A percentile compares a stretch with the other conserved stretches of the same genome.
These are phyloP conservation scores for Mythimna vitellina DNA, from an alignment of 2,888 invertebrate genomes.

Conservation along the genomic window DNA sequence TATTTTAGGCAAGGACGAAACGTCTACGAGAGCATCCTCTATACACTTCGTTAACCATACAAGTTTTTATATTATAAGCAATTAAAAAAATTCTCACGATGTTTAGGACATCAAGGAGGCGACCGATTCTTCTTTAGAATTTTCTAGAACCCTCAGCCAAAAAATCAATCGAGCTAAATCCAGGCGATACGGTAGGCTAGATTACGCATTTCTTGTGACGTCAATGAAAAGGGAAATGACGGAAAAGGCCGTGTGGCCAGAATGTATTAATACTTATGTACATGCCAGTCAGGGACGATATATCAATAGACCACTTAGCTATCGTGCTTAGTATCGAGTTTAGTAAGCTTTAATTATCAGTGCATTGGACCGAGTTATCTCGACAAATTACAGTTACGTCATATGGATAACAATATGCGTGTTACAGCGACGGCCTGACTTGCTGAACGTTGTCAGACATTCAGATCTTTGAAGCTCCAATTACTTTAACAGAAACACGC, in stretches of 20 bases:
- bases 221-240: conserved; percentile 44
- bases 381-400: conserved; percentile 53
- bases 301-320: conserved; percentile 60
- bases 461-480: conserved; percentile 57
- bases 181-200: conserved; percentile 10
- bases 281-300: conserved; percentile 47
- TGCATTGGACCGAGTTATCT: conserved; percentile 72
- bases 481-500: conserved; percentile 49
- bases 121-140: not conserved
- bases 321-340: conserved; percentile 58
- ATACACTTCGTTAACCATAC: conserved; percentile 37
- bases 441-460: conserved; percentile 50
- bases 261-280: conserved; percentile 49
- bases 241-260: conserved; percentile 44
- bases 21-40: conserved; percentile 28
- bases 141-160: conserved; percentile 16
- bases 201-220: conserved; percentile 53
- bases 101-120: conserved; percentile 7
- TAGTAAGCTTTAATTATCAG: conserved; percentile 68
- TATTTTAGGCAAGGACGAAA: conserved; percentile 59
- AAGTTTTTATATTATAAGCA: conserved; percentile 19
- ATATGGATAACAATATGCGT: conserved; percentile 54
- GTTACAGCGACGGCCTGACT: conserved; percentile 48
- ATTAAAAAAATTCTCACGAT: conserved; percentile 18
- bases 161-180: conserved; percentile 28